Percentiles rank a stretch among this genome's conserved stretches.
Conservation (phyloP, 2,113 vertebrate genomes). For the Amia ocellicauda region DNA sequence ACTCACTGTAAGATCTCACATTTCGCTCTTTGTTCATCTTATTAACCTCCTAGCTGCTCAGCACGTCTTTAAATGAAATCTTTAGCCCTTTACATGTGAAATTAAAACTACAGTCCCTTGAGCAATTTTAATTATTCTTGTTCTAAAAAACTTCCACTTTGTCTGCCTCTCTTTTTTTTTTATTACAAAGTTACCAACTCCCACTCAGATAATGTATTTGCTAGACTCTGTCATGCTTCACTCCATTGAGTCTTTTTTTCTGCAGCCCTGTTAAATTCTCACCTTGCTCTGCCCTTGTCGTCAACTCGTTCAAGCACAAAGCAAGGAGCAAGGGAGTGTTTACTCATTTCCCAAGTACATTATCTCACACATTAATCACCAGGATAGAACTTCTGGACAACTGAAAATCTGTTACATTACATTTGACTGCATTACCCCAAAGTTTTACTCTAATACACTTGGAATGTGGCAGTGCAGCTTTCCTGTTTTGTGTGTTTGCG, state of each 20-base stretch:
- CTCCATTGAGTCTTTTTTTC: slow-evolving; percentile 70
- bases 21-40: slow-evolving; percentile 74
- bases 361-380: slow-evolving; percentile 99
- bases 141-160: slow-evolving; percentile 59
- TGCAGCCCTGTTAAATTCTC: slow-evolving; percentile 96
- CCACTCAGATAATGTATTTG: slow-evolving; percentile 55
- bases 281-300: slow-evolving; percentile 99
- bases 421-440: slow-evolving; percentile 58
- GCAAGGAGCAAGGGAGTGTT: slow-evolving; percentile 98
- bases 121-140: slow-evolving; percentile 79
- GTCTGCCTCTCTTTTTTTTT: slow-evolving; percentile 24
- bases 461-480: no score
- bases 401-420: slow-evolving; percentile 88
- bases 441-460: slow-evolving; percentile 37
- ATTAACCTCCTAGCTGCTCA: slow-evolving; percentile 74
- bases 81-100: slow-evolving; percentile 79
- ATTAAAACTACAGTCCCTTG: slow-evolving; percentile 80
- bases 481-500: no score
- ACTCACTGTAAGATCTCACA: slow-evolving; percentile 69
- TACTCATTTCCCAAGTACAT: slow-evolving; percentile 99
- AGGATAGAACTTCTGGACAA: slow-evolving; percentile 97
- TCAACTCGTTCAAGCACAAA: slow-evolving; percentile 98
- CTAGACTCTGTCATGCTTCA: slow-evolving; percentile 72
- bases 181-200: slow-evolving; percentile 49
- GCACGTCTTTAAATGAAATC: slow-evolving; percentile 78